A percentile compares a stretch with the other conserved stretches of the same genome.
These are phyloP conservation scores for Eupithecia inturbata DNA, from an alignment of 2,888 invertebrate genomes.

Conservation along the genomic window DNA sequence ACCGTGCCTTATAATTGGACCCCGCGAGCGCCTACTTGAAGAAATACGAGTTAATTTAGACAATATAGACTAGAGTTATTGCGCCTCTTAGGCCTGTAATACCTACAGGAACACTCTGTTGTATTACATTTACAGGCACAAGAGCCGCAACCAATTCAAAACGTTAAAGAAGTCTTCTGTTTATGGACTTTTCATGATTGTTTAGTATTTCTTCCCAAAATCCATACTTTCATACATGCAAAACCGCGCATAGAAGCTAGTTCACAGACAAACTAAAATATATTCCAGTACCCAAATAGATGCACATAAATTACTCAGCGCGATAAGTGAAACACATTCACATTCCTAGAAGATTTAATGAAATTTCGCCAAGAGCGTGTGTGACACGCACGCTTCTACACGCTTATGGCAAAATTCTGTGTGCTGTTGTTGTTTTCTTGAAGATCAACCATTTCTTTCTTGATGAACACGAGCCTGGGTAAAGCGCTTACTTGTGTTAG, in stretches of 20 bases:
- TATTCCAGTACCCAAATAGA: not conserved
- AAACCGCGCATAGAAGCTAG: not conserved
- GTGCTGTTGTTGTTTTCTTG: not conserved
- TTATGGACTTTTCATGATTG: not conserved
- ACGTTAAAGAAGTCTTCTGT: no score
- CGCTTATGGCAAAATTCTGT: not conserved
- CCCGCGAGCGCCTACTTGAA: not conserved
- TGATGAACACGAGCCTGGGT: not conserved
- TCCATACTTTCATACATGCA: not conserved
- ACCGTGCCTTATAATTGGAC: no score
- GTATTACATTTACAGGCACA: no score
- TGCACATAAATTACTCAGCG: conserved; percentile 1
- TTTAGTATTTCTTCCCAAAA: not conserved
- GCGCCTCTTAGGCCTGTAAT: not conserved
- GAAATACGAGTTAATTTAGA: not conserved
- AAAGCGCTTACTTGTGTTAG: not conserved
- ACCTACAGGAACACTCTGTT: no score
- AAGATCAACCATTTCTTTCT: not conserved
- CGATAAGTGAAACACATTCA: not conserved
- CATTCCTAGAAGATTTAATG: not conserved
- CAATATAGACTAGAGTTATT: not conserved
- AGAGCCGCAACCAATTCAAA: no score
- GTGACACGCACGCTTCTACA: not conserved
- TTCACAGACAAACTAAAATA: not conserved
- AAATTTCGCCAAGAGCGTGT: not conserved